phyloP scores from a whole-genome alignment of 2,113 vertebrate genomes.

The Brachypteracias leptosomus region DNA sequence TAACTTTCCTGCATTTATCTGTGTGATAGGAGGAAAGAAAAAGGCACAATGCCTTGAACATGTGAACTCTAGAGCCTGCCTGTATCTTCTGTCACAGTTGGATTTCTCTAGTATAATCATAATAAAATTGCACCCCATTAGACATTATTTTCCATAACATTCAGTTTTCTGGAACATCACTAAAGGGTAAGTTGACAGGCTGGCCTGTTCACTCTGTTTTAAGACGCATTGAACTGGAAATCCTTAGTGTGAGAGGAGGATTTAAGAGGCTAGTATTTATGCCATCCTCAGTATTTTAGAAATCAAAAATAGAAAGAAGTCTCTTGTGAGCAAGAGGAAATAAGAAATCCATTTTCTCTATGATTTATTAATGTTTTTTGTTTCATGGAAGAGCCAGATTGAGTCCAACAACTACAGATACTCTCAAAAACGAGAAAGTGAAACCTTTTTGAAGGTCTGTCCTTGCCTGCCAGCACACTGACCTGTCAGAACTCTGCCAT shows the following conservation, averaged over 20 bases:
- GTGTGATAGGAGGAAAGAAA: neutral
- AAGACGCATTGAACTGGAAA: neutral
- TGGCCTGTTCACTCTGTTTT: neutral
- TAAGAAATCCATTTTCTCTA: neutral
- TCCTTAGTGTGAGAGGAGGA: neutral
- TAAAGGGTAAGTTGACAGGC: neutral
- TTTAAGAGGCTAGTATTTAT: neutral
- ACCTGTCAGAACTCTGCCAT: neutral
- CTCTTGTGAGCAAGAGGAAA: neutral
- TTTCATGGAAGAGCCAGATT: neutral
- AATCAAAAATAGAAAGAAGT: neutral
- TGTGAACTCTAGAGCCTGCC: neutral
- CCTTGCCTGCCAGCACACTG: neutral
- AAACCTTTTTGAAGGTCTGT: neutral
- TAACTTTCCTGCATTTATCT: neutral
- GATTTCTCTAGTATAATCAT: neutral
- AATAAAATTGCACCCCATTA: neutral
- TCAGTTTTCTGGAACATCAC: neutral
- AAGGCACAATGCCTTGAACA: neutral
- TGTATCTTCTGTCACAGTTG: neutral
- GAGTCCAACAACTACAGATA: neutral
- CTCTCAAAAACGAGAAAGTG: neutral
- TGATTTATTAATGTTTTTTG: neutral
- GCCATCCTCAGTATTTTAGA: neutral
- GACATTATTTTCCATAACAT: neutral